Evolutionary conservation across 2,888 invertebrate genomes (phyloP), one percentile per base, ranked within the genome.

Genomic region (Drosophila crucigera): DNA sequence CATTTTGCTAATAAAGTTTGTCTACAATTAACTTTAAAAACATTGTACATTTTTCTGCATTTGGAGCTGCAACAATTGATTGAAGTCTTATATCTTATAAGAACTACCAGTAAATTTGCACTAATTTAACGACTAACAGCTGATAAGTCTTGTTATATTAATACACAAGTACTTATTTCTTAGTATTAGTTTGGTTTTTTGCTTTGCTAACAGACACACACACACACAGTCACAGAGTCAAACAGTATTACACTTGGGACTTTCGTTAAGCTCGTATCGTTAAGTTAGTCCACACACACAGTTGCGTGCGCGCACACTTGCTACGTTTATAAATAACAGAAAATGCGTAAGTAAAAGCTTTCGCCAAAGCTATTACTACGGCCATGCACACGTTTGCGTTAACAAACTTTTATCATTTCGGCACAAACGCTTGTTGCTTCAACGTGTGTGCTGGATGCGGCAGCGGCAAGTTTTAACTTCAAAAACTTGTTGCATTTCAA

Each of bases 401-500:
- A 73, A 74, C 73, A 80, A 75, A 75, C 53, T 73, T 74, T 84
- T 90, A 90, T 90, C 90, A 85, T 90, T 84, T 52, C 59, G 73
- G 67, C 65, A 55, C 37, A 61, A 78, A 73, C 80, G 90, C 88
- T 85, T 90, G 90, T 85, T 85, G 85, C 88, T 82, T 88, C 76
- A 66, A 80, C 78, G 68, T 76, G 60, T 54, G 33, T 25, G 52
- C 11, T 61, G 25, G 11, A 9, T 37, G 30, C 30, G 55, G 3
- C 43, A 58, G 58, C 60, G 62, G 33, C 41, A n/a, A 11, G 33
- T 33, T 33, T 16, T 28, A 52, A 53, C 43, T 59, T 30, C 19
- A 5, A 19, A 11, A 10, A 58, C 30, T 30, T 30, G 52, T 30
- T 50, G 50, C 28, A 28, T 50, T 30, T 30, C 39, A 53, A 66